Evolutionary conservation across 2,888 invertebrate genomes (phyloP).

Genomic region (Pomacea canaliculata): DNA sequence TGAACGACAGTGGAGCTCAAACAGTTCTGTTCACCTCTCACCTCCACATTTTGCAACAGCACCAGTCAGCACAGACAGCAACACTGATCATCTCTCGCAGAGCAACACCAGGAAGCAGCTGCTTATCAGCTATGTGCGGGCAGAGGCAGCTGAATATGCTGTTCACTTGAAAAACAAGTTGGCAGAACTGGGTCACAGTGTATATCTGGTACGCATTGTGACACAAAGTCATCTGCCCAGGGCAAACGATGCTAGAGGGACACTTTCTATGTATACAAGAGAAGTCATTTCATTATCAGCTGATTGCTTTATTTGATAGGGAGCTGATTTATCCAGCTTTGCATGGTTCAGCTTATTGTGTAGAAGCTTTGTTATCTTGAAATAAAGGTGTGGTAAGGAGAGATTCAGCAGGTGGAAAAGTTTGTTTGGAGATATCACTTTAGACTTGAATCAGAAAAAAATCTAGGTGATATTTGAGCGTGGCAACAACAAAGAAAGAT

Average conservation of each 20-base stretch:
- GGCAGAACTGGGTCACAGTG: constrained; percentile 64
- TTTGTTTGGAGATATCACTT: no score
- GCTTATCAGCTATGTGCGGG: constrained; percentile 69
- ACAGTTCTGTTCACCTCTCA: constrained; percentile 8
- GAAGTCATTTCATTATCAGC: not conserved
- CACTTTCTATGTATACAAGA: not conserved
- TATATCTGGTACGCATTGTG: constrained; percentile 62
- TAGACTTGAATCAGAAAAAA: no score
- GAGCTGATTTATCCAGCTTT: no score
- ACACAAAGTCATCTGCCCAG: no score
- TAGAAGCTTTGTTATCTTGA: no score
- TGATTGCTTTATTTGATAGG: not conserved
- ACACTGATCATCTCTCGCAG: not conserved
- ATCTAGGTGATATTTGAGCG: no score
- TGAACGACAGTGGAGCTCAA: constrained; percentile 35
- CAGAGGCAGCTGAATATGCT: constrained; percentile 69
- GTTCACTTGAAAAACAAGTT: constrained; percentile 64
- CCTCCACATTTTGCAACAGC: not conserved
- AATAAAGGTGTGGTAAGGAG: no score
- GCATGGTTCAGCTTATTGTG: no score
- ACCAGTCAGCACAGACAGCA: not conserved
- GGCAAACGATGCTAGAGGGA: not conserved
- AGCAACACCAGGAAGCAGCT: constrained; percentile 56
- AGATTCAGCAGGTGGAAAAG: no score
- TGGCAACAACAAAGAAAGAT: no score